Evolutionary conservation across 2,797 vertebrate genomes (phyloP), one percentile per base, ranked within the genome.

Genomic region (Urocyon cinereoargenteus): DNA sequence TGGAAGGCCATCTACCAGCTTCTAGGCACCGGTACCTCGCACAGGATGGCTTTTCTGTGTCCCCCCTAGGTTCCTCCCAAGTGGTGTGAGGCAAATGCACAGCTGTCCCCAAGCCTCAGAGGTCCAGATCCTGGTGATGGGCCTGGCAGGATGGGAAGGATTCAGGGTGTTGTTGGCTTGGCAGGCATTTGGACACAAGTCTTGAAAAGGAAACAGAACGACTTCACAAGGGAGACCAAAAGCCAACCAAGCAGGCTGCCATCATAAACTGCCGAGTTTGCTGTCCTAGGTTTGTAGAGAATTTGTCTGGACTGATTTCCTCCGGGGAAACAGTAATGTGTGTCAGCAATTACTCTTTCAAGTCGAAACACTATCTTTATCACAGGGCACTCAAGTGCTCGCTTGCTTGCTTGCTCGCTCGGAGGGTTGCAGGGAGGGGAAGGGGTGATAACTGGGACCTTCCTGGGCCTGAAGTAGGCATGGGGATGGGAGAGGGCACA

Each of bases 261-360:
- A 22, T 36, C 94, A 36, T 70, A 26, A 93, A 53, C 90, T 66
- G 91, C 92, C 2, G 3, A 34, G 53, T 24, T 82, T 61, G 82
- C 93, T 34, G 77, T 70, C 90, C 78, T 49, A 4, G 59, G 82
- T 96, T 92, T 61, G 31, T 2, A 75, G 97, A 31, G 59, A 85
- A 91, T 93, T 88, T 62, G 84, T 88, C 86, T 61, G 93, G 84
- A 49, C 68, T 77, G 86, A 95, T 90, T 88, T 96, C 90, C 97
- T 98, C 95, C 3, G 0, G 93, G 95, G 84, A 88, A 86, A 40
- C 19, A 15, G 90, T 57, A 84, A 84, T 77, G 66, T 26, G 62
- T 91, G 72, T 92, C 85, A 92, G 94, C 73, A 61, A 95, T 97
- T 86, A 90, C 31, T 57, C 95, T 95, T 92, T 97, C 45, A 93